Evolutionary conservation across 1,140 invertebrate species (phyloP).

Genomic region (Cepaea nemoralis): DNA sequence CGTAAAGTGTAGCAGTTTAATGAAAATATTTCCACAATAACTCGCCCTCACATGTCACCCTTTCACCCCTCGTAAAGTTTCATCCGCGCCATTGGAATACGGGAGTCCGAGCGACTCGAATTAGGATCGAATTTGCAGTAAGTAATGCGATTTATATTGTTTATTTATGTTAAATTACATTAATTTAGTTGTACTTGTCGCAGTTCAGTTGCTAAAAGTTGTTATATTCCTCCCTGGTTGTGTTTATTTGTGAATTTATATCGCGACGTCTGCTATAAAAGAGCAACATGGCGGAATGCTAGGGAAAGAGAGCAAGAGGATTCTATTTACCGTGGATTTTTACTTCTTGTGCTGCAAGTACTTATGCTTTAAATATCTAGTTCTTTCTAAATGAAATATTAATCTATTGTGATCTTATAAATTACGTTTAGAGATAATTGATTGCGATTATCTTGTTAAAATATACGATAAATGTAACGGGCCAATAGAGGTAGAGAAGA

Average conservation of each 20-base stretch:
- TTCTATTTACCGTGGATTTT: no score
- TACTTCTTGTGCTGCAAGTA: no score
- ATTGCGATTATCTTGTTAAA: no score
- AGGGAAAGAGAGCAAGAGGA: no score
- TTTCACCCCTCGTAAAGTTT: conserved; percentile 30
- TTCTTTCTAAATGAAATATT: no score
- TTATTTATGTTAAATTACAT: conserved; percentile 12
- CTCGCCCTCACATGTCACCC: neutral
- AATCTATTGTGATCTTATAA: no score
- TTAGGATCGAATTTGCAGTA: conserved; percentile 23
- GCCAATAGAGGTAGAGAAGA: no score
- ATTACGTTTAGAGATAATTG: no score
- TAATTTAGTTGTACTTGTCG: neutral
- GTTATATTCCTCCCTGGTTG: neutral
- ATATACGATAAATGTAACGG: no score
- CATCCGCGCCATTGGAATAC: conserved; percentile 34
- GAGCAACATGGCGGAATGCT: conserved; percentile 39
- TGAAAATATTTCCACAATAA: neutral
- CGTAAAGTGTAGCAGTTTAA: neutral
- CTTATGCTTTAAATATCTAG: no score
- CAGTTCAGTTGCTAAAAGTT: neutral
- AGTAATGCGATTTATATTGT: conserved; percentile 25
- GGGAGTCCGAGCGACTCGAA: conserved; percentile 34
- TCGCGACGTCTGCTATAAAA: neutral
- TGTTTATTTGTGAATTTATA: neutral